Conservation (phyloP, 2,797 vertebrate species). For the Carcharodon carcharias region DNA sequence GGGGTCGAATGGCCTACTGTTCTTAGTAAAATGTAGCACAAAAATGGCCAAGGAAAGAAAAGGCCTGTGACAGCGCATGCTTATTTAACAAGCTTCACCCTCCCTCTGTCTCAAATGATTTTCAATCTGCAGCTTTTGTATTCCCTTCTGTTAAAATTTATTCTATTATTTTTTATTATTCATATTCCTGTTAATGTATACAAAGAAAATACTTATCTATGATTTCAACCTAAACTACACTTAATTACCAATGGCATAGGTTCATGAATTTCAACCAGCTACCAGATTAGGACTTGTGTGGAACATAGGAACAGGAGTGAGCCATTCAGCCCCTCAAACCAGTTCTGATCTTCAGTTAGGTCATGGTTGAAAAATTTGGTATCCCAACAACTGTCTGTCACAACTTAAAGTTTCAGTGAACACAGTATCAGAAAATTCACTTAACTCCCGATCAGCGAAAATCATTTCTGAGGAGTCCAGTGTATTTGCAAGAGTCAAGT, state of each 20-base stretch:
- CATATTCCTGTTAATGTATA: background rate
- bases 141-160: background rate
- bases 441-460: background rate
- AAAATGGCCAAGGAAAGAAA: background rate
- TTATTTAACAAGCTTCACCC: background rate
- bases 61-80: background rate
- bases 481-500: background rate
- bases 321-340: background rate
- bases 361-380: background rate
- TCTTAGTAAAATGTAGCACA: background rate
- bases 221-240: background rate
- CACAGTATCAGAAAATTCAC: background rate
- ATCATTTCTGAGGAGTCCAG: background rate
- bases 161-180: background rate
- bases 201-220: background rate
- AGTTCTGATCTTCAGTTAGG: background rate
- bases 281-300: background rate
- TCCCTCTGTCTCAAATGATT: background rate
- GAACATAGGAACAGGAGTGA: background rate
- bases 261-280: background rate
- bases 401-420: background rate
- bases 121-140: background rate
- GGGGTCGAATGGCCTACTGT: background rate
- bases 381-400: background rate
- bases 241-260: background rate